Base-by-base conservation (phyloP, 2,113 vertebrate genomes). In the Numenius arquata region DNA sequence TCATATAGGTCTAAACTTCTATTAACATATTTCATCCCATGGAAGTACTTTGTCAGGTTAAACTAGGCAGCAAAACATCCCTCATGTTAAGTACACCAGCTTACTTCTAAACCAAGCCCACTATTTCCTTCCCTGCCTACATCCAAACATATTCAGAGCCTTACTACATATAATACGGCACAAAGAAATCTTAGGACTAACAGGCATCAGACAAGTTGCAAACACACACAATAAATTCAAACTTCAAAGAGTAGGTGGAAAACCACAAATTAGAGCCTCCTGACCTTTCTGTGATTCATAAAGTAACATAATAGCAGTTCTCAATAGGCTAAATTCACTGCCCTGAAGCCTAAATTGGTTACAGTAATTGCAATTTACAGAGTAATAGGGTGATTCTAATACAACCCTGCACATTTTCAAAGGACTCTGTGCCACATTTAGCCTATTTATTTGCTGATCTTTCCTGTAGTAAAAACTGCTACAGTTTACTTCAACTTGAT, bases 181-280 rank as follows among this genome's bases (percentile, higher is more conserved):
- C 84, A 85, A 82, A 80, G 62, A 78, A 88, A 74, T 63, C 77
- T 62, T 7, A 21, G 41, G 71, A 91, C 55, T 66, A 53, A 62
- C 41, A 82, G 38, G 62, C 80, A 96, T 74, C 89, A 82, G 76
- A 58, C 89, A 85, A 93, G 91, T 65, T 92, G 63, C 84, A 93
- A 85, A 76, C 34, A 56, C 53, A 85, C 58, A 62, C 70, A 77
- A 26, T 30, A 32, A 82, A 94, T 66, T 83, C 32, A 50, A 70
- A 71, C 95, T 94, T 96, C 89, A 96, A 95, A 85, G 95, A 79
- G 89, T 41, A 92, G 85, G 95, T 95, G 91, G 87, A 21, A 97
- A 97, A 91, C 91, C 94, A 82, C 95, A 96, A 96, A 96, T 92
- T 77, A 81, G 58, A 90, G 58, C 79, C 82, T 88, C 43, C 76